These are phyloP conservation scores for Colinus virginianus DNA, from an alignment of 2,113 vertebrate species.

Conservation along the genomic window DNA sequence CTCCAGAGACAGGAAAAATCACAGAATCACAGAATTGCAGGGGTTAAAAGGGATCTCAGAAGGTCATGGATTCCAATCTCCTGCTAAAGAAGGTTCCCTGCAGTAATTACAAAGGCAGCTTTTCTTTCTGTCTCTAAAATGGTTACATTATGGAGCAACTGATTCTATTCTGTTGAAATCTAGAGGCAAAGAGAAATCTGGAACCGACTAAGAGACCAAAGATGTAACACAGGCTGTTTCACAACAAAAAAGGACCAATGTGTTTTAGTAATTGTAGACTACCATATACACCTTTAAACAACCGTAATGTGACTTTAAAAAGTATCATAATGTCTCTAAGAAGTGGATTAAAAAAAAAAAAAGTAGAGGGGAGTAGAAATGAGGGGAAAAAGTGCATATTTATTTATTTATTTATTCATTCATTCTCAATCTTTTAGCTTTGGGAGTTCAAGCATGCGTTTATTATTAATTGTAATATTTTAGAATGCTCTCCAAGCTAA, in stretches of 20 bases:
- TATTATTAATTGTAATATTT: not conserved
- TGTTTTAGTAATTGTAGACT: not conserved
- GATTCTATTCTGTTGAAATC: not conserved
- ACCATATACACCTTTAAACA: not conserved
- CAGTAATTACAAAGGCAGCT: not conserved
- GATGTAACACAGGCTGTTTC: not conserved
- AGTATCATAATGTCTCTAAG: not conserved
- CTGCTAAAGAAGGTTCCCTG: no score
- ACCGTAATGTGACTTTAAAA: not conserved
- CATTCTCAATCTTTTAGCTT: not conserved
- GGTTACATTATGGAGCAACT: not conserved
- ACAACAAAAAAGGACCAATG: not conserved
- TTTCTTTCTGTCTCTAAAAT: not conserved
- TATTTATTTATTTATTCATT: no score
- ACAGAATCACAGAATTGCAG: no score
- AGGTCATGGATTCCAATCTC: no score
- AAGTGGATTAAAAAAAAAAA: not conserved
- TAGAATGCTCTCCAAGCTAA: not conserved
- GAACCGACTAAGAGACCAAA: not conserved
- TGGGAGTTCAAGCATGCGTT: not conserved
- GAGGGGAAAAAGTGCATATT: not conserved
- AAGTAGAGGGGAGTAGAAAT: fast-evolving
- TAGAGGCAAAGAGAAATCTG: not conserved
- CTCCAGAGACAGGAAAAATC: not conserved
- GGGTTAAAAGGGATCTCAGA: no score